Evolutionary conservation across 2,113 vertebrate genomes (phyloP).

Genomic region (Serilophus lunatus): DNA sequence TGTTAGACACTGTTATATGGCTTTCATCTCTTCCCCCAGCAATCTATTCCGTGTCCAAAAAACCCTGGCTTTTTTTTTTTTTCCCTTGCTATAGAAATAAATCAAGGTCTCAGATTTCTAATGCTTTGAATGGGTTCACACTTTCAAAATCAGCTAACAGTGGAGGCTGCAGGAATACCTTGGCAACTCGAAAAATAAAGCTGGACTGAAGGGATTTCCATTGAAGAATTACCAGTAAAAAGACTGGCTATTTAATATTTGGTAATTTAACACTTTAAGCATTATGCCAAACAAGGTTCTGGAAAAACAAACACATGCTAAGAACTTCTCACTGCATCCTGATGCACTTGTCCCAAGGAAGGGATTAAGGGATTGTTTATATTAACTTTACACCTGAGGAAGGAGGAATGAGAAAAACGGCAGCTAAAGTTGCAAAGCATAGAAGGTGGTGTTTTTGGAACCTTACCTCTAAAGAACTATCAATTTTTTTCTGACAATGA

Average conservation of each 20-base stretch:
- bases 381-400: not conserved
- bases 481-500: not conserved
- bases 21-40: not conserved
- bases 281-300: not conserved
- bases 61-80: no score
- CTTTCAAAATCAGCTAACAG: not conserved
- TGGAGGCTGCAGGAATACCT: not conserved
- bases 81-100: not conserved
- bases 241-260: not conserved
- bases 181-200: not conserved
- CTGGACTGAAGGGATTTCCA: not conserved
- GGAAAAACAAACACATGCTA: not conserved
- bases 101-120: not conserved
- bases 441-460: not conserved
- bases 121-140: not conserved
- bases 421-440: not conserved
- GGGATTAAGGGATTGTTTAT: not conserved
- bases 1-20: not conserved
- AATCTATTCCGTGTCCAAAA: not conserved
- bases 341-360: not conserved
- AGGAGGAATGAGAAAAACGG: not conserved
- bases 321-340: not conserved
- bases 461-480: not conserved
- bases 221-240: not conserved
- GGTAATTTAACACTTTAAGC: not conserved